phyloP scores from a whole-genome alignment of 2,113 vertebrate genomes.

The Periophthalmodon schlosseri region DNA sequence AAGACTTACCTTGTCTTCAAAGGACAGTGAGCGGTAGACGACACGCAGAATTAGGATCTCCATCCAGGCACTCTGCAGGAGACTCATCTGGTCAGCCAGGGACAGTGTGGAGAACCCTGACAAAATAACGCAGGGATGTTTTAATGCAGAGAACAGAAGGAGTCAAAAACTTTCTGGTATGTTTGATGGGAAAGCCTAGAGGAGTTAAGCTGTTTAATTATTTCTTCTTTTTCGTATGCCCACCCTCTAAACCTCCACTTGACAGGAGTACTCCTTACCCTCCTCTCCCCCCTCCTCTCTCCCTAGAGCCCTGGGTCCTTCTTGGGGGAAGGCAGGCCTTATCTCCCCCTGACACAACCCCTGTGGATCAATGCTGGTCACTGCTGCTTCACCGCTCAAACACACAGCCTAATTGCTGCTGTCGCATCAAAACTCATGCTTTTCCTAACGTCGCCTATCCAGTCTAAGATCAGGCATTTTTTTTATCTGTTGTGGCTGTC shows the following conservation, averaged over 20 bases:
- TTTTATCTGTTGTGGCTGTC: slow-evolving; percentile 47
- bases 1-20: slow-evolving; percentile 87
- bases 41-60: slow-evolving; percentile 98
- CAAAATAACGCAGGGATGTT: slow-evolving; percentile 1
- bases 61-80: slow-evolving; percentile 99
- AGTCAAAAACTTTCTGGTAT: not conserved
- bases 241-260: slow-evolving; percentile 44
- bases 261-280: slow-evolving; percentile 44
- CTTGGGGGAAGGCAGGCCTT: slow-evolving; percentile 76
- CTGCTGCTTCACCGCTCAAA: slow-evolving; percentile 68
- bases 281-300: slow-evolving; percentile 45
- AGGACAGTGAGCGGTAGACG: slow-evolving; percentile 96
- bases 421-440: slow-evolving; percentile 57
- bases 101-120: slow-evolving; percentile 98
- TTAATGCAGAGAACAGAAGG: not conserved
- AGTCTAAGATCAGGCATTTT: slow-evolving; percentile 31
- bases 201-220: slow-evolving; percentile 1
- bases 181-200: not conserved
- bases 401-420: slow-evolving; percentile 63
- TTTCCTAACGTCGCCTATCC: slow-evolving; percentile 58
- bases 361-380: slow-evolving; percentile 80
- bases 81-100: slow-evolving; percentile 99
- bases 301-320: slow-evolving; percentile 67
- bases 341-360: slow-evolving; percentile 80
- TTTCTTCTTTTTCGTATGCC: slow-evolving; percentile 3